phyloP scores from a whole-genome alignment of 1,140 invertebrate genomes.

The Ptiloglossa arizonensis region DNA sequence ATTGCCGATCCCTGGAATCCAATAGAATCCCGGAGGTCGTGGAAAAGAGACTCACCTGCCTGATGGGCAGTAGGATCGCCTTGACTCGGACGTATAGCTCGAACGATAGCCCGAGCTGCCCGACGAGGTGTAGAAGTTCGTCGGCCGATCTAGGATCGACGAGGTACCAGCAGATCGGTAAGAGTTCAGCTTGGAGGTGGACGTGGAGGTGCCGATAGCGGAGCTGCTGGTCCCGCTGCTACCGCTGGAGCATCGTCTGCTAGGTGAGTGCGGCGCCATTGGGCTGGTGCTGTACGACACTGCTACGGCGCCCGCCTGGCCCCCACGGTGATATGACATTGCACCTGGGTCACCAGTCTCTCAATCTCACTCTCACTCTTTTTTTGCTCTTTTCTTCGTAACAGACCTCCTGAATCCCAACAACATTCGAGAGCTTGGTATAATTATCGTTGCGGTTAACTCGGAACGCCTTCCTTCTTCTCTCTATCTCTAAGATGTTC shows the following conservation, averaged over 20 bases:
- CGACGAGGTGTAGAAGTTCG: constrained; percentile 62
- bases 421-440: constrained; percentile 14
- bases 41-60: constrained; percentile 49
- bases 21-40: neutral
- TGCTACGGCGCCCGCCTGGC: constrained; percentile 77
- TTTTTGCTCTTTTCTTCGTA: constrained; percentile 4
- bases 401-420: constrained; percentile 42
- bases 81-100: constrained; percentile 59
- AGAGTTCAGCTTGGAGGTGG: constrained; percentile 63
- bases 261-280: constrained; percentile 77
- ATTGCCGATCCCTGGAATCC: constrained; percentile 38
- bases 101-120: constrained; percentile 42
- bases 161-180: constrained; percentile 61
- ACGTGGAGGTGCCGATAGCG: constrained; percentile 52
- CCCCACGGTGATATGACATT: constrained; percentile 78
- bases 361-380: constrained; percentile 19
- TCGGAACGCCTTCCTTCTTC: neutral
- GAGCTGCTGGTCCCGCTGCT: constrained; percentile 59
- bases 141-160: constrained; percentile 60
- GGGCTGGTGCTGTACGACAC: constrained; percentile 75
- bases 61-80: constrained; percentile 58
- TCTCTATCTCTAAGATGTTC: no score
- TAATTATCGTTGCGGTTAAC: neutral
- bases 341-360: constrained; percentile 54
- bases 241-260: constrained; percentile 70